phyloP scores from a whole-genome alignment of 2,888 invertebrate species.

The Melieria crassipennis region DNA sequence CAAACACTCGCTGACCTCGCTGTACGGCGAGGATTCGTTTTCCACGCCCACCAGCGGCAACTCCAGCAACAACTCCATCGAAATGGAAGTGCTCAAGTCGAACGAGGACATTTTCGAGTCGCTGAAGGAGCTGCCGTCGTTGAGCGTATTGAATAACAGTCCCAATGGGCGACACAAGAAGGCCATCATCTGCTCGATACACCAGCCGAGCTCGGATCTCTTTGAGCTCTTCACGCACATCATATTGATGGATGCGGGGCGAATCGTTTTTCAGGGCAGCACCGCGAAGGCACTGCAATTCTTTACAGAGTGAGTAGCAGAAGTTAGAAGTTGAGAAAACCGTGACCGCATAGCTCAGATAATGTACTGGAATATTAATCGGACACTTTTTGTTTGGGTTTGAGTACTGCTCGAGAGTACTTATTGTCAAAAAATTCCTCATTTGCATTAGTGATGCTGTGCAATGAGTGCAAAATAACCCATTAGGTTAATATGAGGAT shows the following conservation, averaged over 20 bases:
- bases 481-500: too few species aligned
- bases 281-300: slow-evolving; percentile 75
- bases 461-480: not conserved
- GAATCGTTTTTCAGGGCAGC: slow-evolving; percentile 81
- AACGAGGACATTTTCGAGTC: slow-evolving; percentile 46
- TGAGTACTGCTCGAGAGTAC: too few species aligned
- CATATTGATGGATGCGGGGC: slow-evolving; percentile 79
- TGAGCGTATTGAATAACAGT: slow-evolving; percentile 51
- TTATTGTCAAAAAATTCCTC: too few species aligned
- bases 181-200: slow-evolving; percentile 86
- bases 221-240: slow-evolving; percentile 85
- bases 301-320: slow-evolving; percentile 73
- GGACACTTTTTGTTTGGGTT: too few species aligned
- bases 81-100: slow-evolving; percentile 55
- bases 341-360: too few species aligned
- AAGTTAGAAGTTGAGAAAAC: not conserved
- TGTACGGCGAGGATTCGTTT: slow-evolving; percentile 57
- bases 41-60: slow-evolving; percentile 48
- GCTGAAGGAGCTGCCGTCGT: slow-evolving; percentile 49
- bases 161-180: slow-evolving; percentile 65
- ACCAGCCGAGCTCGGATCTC: slow-evolving; percentile 89
- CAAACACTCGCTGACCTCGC: slow-evolving; percentile 50
- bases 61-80: slow-evolving; percentile 51
- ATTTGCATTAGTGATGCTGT: not conserved
- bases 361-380: too few species aligned